These are phyloP conservation scores for Polydesmus complanatus DNA, from an alignment of 2,888 invertebrate species.

Conservation along the genomic window DNA sequence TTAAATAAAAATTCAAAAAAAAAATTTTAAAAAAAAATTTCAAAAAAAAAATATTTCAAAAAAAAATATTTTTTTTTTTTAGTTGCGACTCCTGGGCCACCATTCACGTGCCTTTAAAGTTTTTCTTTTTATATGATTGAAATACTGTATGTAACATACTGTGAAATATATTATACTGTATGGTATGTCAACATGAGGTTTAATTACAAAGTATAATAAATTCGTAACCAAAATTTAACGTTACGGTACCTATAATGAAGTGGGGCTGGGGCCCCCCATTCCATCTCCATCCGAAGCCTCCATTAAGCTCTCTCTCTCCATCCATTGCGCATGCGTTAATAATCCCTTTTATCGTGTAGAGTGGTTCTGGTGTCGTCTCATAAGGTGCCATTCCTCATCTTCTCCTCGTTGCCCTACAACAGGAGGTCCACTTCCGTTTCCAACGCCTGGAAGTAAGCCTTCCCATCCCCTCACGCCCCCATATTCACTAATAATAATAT, in stretches of 20 bases:
- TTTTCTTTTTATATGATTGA: no score
- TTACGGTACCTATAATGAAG: not conserved
- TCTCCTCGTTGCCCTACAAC: conserved; percentile 73
- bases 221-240: not conserved
- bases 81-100: no score
- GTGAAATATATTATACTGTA: no score
- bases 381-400: conserved; percentile 67
- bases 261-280: not conserved
- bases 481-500: conserved; percentile 11
- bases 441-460: conserved; percentile 18
- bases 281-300: not conserved
- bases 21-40: no score
- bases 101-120: no score
- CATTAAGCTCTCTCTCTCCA: not conserved
- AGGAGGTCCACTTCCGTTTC: conserved; percentile 22
- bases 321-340: no score
- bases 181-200: no score
- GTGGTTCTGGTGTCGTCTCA: conserved; percentile 59
- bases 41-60: no score
- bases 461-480: conserved; percentile 6
- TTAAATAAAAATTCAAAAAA: no score
- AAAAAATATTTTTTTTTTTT: no score
- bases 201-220: no score
- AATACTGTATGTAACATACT: no score
- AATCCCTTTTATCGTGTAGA: conserved; percentile 29